These are phyloP conservation scores for Micronisus gabar DNA, from an alignment of 2,113 vertebrate species.

Conservation along the genomic window DNA sequence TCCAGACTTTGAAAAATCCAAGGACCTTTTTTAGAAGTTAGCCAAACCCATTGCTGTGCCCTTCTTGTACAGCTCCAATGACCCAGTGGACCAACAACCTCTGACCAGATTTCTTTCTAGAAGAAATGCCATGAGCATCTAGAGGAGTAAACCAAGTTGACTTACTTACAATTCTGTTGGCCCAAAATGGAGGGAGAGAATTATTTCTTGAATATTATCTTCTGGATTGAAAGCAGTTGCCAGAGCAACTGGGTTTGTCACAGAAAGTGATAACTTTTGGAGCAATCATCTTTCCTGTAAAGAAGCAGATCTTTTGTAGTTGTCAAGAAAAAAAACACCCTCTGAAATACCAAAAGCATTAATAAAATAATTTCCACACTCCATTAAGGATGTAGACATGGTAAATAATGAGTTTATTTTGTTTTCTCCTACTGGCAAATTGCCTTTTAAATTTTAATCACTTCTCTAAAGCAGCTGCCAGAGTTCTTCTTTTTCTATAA, in stretches of 20 bases:
- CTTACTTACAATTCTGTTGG: not conserved
- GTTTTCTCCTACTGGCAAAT: conserved; percentile 45
- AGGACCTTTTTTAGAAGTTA: not conserved
- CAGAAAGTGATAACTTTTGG: not conserved
- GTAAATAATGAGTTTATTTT: conserved; percentile 64
- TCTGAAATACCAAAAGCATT: conserved; percentile 27
- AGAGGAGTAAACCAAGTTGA: not conserved
- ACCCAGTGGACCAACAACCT: not conserved
- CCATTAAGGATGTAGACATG: conserved; percentile 45
- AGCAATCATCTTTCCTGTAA: not conserved
- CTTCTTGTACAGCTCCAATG: not conserved
- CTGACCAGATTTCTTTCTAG: not conserved
- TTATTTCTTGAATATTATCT: not conserved
- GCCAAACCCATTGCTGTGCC: not conserved
- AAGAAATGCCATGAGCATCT: not conserved
- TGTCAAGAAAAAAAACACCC: not conserved
- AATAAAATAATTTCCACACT: conserved; percentile 55
- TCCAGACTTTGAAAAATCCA: not conserved
- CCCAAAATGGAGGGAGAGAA: not conserved
- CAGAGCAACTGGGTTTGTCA: conserved; percentile 1
- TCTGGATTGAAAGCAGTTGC: conserved; percentile 11
- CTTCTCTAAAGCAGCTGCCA: conserved; percentile 41
- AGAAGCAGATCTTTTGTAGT: not conserved
- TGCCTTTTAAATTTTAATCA: conserved; percentile 64
- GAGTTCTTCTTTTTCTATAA: not conserved